Percentiles rank a stretch among this genome's conserved stretches.
phyloP scores from a whole-genome alignment of 2,888 invertebrate species.

The Alsophila aescularia region DNA sequence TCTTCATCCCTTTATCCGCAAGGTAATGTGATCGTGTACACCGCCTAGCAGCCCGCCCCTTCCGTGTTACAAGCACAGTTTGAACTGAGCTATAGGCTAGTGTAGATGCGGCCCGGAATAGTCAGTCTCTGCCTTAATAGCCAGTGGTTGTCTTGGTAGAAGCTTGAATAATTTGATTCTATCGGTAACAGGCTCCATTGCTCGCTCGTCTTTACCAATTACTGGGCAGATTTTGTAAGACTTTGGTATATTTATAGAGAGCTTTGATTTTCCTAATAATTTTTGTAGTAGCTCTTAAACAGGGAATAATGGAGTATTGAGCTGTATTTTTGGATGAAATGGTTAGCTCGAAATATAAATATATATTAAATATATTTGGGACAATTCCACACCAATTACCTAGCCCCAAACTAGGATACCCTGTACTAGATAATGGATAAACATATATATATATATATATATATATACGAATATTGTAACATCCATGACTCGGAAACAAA shows the following conservation, averaged over 20 bases:
- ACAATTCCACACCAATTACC: too few species aligned
- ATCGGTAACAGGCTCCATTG: slow-evolving; percentile 24
- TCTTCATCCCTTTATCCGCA: background rate
- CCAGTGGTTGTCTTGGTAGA: slow-evolving; percentile 20
- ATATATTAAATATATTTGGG: too few species aligned
- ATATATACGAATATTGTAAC: too few species aligned
- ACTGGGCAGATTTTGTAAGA: slow-evolving; percentile 6
- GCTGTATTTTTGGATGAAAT: too few species aligned
- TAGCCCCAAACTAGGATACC: too few species aligned
- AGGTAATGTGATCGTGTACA: slow-evolving; percentile 47
- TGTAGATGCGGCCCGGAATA: slow-evolving; percentile 38
- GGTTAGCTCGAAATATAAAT: too few species aligned
- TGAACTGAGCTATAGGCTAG: slow-evolving; percentile 41
- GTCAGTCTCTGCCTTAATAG: slow-evolving; percentile 22
- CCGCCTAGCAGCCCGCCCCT: slow-evolving; percentile 57
- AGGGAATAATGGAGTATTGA: too few species aligned
- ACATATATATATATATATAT: too few species aligned
- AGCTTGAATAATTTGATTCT: slow-evolving; percentile 27
- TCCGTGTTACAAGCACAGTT: slow-evolving; percentile 57
- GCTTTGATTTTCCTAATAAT: background rate
- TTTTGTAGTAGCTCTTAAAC: background rate
- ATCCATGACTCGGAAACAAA: too few species aligned
- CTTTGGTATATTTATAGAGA: background rate
- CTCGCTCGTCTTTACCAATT: slow-evolving; percentile 19
- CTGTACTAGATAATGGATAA: too few species aligned